Evolutionary conservation across 2,113 vertebrate genomes (phyloP).

Genomic region (Tetrao urogallus): DNA sequence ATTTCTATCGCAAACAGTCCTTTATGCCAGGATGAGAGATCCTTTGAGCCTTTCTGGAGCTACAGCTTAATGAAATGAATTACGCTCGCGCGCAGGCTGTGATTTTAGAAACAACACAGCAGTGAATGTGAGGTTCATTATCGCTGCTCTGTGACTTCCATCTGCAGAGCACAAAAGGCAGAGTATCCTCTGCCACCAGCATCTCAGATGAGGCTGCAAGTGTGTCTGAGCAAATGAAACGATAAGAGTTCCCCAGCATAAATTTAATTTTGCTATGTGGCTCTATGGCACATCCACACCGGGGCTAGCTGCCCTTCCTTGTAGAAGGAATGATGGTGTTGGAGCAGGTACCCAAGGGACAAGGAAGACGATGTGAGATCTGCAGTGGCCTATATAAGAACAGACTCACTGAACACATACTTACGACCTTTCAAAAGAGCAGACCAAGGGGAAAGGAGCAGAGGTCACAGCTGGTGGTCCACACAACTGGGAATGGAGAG

Average conservation of each 20-base stretch:
- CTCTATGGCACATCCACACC: background rate
- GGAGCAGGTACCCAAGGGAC: background rate
- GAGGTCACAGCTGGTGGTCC: background rate
- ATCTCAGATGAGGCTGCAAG: background rate
- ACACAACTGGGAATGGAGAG: background rate
- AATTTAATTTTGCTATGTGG: background rate
- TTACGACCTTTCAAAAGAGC: background rate
- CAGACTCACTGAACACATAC: background rate
- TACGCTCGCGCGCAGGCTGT: background rate
- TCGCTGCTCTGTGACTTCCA: rapidly evolving
- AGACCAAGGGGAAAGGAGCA: background rate
- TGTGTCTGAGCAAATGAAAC: background rate
- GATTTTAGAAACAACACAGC: rapidly evolving
- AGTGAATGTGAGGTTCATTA: rapidly evolving
- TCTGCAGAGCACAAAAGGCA: background rate
- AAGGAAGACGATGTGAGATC: background rate
- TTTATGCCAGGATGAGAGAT: background rate
- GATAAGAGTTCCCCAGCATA: background rate
- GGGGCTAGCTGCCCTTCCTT: background rate
- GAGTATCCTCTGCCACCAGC: background rate
- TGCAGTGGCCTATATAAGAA: background rate
- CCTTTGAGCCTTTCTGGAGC: background rate
- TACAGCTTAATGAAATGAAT: background rate
- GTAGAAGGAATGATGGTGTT: background rate
- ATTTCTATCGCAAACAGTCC: background rate